These are phyloP conservation scores for Phoxinus phoxinus DNA, from an alignment of 2,113 vertebrate species.

Conservation along the genomic window DNA sequence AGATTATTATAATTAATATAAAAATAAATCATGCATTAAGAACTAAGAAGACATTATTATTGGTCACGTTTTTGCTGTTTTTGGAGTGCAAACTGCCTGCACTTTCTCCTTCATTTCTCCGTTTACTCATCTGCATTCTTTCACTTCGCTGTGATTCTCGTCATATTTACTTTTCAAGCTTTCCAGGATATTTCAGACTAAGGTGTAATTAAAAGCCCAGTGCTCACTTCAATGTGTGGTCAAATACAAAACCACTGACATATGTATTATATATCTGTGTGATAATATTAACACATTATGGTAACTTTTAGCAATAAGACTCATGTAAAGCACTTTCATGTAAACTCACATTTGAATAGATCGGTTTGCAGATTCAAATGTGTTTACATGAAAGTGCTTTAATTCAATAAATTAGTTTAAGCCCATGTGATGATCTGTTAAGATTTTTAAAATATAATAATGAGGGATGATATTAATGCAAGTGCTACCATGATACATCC, in stretches of 20 bases:
- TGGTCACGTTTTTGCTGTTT: background rate
- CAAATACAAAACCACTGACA: background rate
- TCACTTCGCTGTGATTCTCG: conserved; percentile 46
- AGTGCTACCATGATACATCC: background rate
- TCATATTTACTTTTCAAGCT: conserved; percentile 49
- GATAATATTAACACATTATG: background rate
- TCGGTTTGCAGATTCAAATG: background rate
- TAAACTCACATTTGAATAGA: no score
- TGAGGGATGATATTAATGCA: background rate
- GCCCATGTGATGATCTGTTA: background rate
- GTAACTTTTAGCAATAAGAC: background rate
- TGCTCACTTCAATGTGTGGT: background rate
- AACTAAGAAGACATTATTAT: background rate
- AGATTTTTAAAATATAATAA: background rate
- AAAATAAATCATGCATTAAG: background rate
- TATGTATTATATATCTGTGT: background rate
- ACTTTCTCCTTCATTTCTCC: conserved; percentile 1
- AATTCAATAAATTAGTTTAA: background rate
- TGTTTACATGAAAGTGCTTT: background rate
- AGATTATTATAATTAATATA: background rate
- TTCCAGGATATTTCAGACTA: conserved; percentile 40
- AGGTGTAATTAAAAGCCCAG: conserved; percentile 2
- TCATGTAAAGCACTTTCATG: background rate
- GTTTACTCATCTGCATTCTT: conserved; percentile 34
- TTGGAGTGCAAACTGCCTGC: no score